A percentile compares a stretch with the other conserved stretches of the same genome.
Evolutionary conservation across 2,797 vertebrate species (phyloP).

Genomic region (Helostoma temminkii): DNA sequence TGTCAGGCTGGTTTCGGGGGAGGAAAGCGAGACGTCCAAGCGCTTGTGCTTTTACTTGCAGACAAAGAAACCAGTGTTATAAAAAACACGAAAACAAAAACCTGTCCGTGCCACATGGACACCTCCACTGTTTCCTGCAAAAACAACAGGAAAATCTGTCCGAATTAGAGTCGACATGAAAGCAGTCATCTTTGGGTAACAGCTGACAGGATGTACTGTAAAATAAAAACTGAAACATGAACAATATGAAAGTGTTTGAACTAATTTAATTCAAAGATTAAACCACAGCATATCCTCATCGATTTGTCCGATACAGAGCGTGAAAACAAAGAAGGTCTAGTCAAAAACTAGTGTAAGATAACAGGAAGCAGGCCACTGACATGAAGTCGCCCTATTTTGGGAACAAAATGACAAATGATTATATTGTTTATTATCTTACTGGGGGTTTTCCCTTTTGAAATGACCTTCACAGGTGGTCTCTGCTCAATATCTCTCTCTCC

Average conservation of each 20-base stretch:
- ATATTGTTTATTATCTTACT: slow-evolving; percentile 73
- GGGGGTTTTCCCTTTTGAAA: slow-evolving; percentile 73
- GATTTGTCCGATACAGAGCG: not conserved
- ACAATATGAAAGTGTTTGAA: too few species aligned
- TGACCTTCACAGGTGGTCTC: slow-evolving; percentile 79
- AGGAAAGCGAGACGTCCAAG: slow-evolving; percentile 45
- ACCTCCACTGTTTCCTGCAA: too few species aligned
- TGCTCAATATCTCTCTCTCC: slow-evolving; percentile 53
- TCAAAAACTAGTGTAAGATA: slow-evolving; percentile 62
- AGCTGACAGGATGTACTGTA: too few species aligned
- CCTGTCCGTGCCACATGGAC: slow-evolving; percentile 10
- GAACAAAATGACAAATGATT: slow-evolving; percentile 56
- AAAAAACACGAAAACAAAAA: slow-evolving; percentile 39
- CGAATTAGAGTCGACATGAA: too few species aligned
- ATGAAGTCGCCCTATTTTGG: slow-evolving; percentile 49
- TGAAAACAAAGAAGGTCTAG: too few species aligned
- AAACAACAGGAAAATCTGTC: too few species aligned
- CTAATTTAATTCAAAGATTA: too few species aligned
- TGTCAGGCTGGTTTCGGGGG: slow-evolving; percentile 57
- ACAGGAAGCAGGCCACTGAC: slow-evolving; percentile 68
- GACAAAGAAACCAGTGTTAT: too few species aligned
- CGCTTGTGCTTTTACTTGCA: slow-evolving; percentile 39
- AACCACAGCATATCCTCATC: not conserved
- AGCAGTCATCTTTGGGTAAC: too few species aligned
- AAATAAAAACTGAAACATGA: too few species aligned